A percentile compares a stretch with the other conserved stretches of the same genome.
Evolutionary conservation across 2,113 vertebrate species (phyloP).

Genomic region (Microtus richardsoni): DNA sequence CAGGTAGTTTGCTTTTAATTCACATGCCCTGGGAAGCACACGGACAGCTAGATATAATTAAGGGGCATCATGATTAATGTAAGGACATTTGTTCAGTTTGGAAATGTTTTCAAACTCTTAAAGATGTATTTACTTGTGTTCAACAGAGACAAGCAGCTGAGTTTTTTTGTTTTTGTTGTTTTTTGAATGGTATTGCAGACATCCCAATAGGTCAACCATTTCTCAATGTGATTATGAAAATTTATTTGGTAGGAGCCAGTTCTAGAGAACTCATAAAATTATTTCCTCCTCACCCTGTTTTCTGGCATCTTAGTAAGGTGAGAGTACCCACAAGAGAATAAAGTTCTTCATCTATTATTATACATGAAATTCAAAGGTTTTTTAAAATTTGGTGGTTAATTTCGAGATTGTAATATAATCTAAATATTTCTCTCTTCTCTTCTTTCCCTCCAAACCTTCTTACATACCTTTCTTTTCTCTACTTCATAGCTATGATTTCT

Average conservation of each 20-base stretch:
- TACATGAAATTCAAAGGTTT: background rate
- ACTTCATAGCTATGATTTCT: background rate
- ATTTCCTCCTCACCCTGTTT: slow-evolving; percentile 11
- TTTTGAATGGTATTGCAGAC: slow-evolving; percentile 17
- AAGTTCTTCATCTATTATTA: background rate
- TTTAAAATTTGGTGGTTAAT: background rate
- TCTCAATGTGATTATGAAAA: slow-evolving; percentile 18
- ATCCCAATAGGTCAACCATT: background rate
- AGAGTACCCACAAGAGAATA: background rate
- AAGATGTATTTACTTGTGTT: slow-evolving; percentile 25
- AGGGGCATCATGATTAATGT: background rate
- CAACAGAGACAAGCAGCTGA: slow-evolving; percentile 7
- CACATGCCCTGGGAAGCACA: background rate
- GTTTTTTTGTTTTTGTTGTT: slow-evolving; percentile 1
- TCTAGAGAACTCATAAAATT: background rate
- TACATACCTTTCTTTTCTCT: background rate
- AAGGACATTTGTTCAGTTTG: background rate
- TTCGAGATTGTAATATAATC: background rate
- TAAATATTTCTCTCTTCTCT: background rate
- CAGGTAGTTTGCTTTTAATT: slow-evolving; percentile 20
- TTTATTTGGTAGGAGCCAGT: background rate
- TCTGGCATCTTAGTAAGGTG: background rate
- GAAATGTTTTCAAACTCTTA: slow-evolving; percentile 20
- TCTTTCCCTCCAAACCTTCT: background rate
- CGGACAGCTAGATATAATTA: slow-evolving; percentile 23